These are phyloP conservation scores for Hylyphantes graminicola DNA, from an alignment of 1,140 invertebrate genomes.

Conservation along the genomic window DNA sequence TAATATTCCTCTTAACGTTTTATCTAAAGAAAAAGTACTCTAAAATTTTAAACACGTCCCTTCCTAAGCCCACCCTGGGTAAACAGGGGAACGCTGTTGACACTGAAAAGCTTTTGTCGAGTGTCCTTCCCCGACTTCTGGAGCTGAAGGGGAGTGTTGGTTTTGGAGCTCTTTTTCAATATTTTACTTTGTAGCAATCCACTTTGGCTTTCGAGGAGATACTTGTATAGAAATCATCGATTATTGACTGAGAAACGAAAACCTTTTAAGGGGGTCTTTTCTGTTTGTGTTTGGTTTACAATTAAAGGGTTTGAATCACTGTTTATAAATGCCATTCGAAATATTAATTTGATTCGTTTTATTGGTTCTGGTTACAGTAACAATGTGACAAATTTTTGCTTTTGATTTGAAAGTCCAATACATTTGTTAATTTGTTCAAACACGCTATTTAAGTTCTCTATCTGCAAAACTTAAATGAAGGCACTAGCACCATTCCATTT, in stretches of 20 bases:
- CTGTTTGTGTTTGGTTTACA: not conserved
- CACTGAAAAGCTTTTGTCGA: conserved; percentile 36
- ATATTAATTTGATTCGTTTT: too few species aligned
- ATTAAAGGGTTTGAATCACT: too few species aligned
- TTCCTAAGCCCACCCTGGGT: conserved; percentile 8
- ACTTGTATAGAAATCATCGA: conserved; percentile 34
- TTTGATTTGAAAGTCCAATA: too few species aligned
- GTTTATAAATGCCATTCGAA: too few species aligned
- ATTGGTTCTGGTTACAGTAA: too few species aligned
- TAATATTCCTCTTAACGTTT: not conserved
- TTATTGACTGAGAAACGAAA: conserved; percentile 15
- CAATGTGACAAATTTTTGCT: too few species aligned
- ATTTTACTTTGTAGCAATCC: conserved; percentile 19
- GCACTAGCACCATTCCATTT: not conserved
- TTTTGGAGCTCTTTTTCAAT: conserved; percentile 33
- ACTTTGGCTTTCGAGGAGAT: not conserved
- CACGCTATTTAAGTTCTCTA: too few species aligned
- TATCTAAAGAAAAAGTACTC: not conserved
- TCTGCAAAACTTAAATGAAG: too few species aligned
- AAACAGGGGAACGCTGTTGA: conserved; percentile 28
- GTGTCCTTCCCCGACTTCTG: not conserved
- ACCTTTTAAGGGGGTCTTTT: not conserved
- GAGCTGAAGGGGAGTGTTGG: not conserved
- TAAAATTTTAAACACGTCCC: conserved; percentile 33
- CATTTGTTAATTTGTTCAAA: too few species aligned